Evolutionary conservation across 2,113 vertebrate genomes (phyloP).

Genomic region (Anarhynchus alexandrinus): DNA sequence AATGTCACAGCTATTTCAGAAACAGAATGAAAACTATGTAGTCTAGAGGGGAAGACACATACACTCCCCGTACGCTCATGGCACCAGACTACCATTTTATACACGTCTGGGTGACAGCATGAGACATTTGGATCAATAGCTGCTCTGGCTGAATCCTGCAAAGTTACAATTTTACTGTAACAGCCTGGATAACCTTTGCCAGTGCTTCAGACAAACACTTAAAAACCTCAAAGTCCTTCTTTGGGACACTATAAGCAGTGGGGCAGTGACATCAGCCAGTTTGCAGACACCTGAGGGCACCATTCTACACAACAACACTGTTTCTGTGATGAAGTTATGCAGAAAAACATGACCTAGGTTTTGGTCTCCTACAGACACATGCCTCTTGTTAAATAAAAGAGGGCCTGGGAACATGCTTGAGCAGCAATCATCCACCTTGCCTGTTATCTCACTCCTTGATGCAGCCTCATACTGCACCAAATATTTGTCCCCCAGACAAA

Average conservation of each 20-base stretch:
- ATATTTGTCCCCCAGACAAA: not conserved
- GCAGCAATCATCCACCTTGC: not conserved
- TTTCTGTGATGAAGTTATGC: not conserved
- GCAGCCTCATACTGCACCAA: not conserved
- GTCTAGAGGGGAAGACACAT: not conserved
- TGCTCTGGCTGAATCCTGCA: not conserved
- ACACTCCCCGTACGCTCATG: not conserved
- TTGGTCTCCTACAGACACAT: not conserved
- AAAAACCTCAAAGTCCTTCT: not conserved
- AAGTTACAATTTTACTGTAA: not conserved
- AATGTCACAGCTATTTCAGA: slow-evolving; percentile 28
- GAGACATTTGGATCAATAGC: not conserved
- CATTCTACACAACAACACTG: fast-evolving
- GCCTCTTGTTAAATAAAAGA: not conserved
- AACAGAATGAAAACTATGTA: not conserved
- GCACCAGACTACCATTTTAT: not conserved
- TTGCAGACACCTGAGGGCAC: not conserved
- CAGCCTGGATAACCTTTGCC: not conserved
- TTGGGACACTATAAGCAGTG: not conserved
- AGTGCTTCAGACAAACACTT: not conserved
- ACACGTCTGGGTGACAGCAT: not conserved
- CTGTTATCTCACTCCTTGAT: not conserved
- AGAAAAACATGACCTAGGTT: not conserved
- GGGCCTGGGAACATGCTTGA: not conserved
- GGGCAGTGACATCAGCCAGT: not conserved